Evolutionary conservation across 2,113 vertebrate species (phyloP).

Genomic region (rabbit (Oryctolagus cuniculus)): mOryCun1.1 NC_091449.1:64715001-64715500

Average conservation of each 20-base stretch:
- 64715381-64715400: not conserved
- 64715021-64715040: not conserved
- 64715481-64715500: fast-evolving
- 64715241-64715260: slow-evolving; percentile 44
- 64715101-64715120: not conserved
- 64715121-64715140: not conserved
- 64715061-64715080: not conserved
- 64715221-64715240: not conserved
- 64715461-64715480: fast-evolving
- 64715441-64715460: not conserved
- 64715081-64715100: not conserved
- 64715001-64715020: not conserved
- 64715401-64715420: slow-evolving; percentile 4
- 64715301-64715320: slow-evolving; percentile 76
- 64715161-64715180: not conserved
- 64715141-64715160: slow-evolving; percentile 10
- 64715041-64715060: not conserved
- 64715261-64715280: slow-evolving; percentile 42
- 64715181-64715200: slow-evolving; percentile 38
- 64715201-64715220: slow-evolving; percentile 13
- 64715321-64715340: slow-evolving; percentile 66
- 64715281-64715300: slow-evolving; percentile 78
- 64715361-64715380: slow-evolving; percentile 67
- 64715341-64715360: slow-evolving; percentile 57
- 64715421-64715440: not conserved